A percentile compares a stretch with the other conserved stretches of the same genome.
phyloP scores from a whole-genome alignment of 2,888 invertebrate genomes.

The Nomada ferruginata region DNA sequence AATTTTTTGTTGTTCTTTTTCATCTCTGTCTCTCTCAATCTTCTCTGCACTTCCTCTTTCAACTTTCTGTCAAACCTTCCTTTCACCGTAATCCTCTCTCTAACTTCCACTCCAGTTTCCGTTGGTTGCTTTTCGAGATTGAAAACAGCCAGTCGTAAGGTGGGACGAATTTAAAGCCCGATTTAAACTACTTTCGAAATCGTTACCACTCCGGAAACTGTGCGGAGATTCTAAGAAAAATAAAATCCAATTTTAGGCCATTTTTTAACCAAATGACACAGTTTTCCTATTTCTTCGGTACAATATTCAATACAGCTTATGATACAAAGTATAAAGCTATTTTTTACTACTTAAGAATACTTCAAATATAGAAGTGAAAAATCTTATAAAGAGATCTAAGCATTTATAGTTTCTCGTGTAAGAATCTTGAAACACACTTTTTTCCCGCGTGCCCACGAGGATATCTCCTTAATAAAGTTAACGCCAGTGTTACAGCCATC shows the following conservation, averaged over 20 bases:
- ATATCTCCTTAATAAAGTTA: too few species aligned
- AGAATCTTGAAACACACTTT: too few species aligned
- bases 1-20: not conserved
- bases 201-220: not conserved
- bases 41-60: not conserved
- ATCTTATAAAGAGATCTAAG: too few species aligned
- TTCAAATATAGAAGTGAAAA: too few species aligned
- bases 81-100: conserved; percentile 38
- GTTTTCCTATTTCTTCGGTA: not conserved
- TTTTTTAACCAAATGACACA: too few species aligned
- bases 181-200: conserved; percentile 25
- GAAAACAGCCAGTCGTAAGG: conserved; percentile 25
- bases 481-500: too few species aligned
- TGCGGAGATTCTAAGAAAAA: not conserved
- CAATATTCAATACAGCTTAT: too few species aligned
- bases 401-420: too few species aligned
- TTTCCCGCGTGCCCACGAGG: too few species aligned
- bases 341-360: too few species aligned
- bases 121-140: conserved; percentile 18
- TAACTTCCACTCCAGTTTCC: conserved; percentile 16
- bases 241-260: not conserved
- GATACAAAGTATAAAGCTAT: too few species aligned
- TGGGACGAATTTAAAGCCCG: conserved; percentile 27
- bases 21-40: conserved; percentile 1
- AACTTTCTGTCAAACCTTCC: conserved; percentile 36